Percentiles rank a stretch among this genome's conserved stretches.
Conservation (phyloP, 2,113 vertebrate genomes). For the Ploceus nigricollis region DNA sequence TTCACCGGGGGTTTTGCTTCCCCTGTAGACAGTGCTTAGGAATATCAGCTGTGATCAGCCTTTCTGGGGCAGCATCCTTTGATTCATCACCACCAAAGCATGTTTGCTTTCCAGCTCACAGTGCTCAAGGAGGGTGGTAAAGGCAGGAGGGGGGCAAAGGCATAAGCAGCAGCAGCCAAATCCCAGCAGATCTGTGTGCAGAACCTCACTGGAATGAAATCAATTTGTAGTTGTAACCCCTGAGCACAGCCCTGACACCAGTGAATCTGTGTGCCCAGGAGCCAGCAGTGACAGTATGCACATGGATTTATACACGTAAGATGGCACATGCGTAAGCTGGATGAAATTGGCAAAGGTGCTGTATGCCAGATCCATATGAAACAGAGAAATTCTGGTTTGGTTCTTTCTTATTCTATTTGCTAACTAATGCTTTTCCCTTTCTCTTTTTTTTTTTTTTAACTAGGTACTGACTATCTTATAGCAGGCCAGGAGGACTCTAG, state of each 20-base stretch:
- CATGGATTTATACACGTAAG: neutral
- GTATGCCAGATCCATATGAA: neutral
- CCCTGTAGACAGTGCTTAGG: neutral
- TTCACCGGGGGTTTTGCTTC: neutral
- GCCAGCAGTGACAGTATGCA: neutral
- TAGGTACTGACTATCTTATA: constrained; percentile 84
- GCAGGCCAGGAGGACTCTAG: constrained; percentile 82
- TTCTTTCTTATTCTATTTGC: neutral
- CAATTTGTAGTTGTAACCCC: neutral
- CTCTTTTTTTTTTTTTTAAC: neutral
- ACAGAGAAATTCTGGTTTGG: neutral
- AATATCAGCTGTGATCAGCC: neutral
- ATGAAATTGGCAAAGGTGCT: neutral
- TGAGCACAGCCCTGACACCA: neutral
- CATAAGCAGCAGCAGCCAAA: neutral
- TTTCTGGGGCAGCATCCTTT: neutral
- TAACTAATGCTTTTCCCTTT: neutral
- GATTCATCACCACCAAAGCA: neutral
- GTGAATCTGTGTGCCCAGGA: neutral
- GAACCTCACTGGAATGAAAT: neutral
- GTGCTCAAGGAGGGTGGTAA: neutral
- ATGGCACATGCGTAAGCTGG: neutral
- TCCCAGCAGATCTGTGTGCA: neutral
- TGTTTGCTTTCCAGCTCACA: neutral
- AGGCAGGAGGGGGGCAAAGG: neutral